These are phyloP conservation scores for Mormyrus iriodes DNA, from an alignment of 2,113 vertebrate species.

Conservation along the genomic window DNA sequence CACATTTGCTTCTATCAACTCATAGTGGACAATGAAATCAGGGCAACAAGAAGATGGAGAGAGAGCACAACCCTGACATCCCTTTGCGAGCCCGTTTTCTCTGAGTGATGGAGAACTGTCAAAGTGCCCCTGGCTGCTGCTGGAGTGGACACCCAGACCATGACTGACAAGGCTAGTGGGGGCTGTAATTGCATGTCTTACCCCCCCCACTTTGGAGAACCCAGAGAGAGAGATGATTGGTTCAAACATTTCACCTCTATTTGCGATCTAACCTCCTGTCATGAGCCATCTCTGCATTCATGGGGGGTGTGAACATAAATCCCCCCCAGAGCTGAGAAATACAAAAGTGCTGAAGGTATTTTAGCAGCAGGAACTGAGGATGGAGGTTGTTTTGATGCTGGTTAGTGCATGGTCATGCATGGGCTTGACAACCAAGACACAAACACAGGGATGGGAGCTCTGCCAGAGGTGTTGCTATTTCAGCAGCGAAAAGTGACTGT, in stretches of 20 bases:
- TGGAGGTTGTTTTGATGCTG: not conserved
- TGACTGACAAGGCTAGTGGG: constrained; percentile 57
- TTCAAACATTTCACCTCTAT: constrained; percentile 42
- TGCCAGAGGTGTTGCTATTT: not conserved
- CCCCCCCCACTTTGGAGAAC: constrained; percentile 42
- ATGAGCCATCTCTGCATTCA: not conserved
- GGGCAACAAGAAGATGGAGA: constrained; percentile 12
- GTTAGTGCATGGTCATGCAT: not conserved
- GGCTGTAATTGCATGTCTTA: constrained; percentile 53
- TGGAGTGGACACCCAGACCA: constrained; percentile 38
- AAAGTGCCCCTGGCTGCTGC: constrained; percentile 41
- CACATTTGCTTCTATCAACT: not conserved
- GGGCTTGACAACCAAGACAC: not conserved
- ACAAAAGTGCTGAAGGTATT: not conserved
- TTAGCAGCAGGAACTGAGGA: not conserved
- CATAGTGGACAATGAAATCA: not conserved
- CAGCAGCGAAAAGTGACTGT: not conserved
- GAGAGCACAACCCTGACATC: constrained; percentile 27
- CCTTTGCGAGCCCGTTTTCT: constrained; percentile 41
- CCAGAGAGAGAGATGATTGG: constrained; percentile 47
- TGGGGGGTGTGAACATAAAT: not conserved
- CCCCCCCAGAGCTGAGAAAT: not conserved
- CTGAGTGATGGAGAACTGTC: constrained; percentile 35
- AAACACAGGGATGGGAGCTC: not conserved
- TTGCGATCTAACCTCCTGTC: not conserved